Percentiles rank a stretch among this genome's conserved stretches.
phyloP scores from a whole-genome alignment of 1,140 invertebrate species.

The Rhopalosiphum maidis region DNA sequence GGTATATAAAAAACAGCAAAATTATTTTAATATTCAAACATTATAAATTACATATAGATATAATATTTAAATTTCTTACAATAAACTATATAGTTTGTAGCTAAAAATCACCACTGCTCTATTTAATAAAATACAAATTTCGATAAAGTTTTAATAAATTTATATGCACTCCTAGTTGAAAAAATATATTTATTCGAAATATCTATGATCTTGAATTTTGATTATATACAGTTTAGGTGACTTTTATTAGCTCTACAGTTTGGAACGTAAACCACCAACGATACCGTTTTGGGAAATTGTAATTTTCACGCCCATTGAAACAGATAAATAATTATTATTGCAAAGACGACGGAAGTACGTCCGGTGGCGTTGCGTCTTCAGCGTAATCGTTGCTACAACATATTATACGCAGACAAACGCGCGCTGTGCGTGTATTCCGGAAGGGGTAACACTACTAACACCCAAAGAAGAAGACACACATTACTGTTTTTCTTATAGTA shows the following conservation, averaged over 20 bases:
- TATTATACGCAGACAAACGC: background rate
- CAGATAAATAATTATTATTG: slow-evolving; percentile 19
- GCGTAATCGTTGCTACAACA: background rate
- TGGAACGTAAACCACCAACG: background rate
- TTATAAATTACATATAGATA: no score
- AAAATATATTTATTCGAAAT: background rate
- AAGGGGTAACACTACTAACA: background rate
- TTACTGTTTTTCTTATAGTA: slow-evolving; percentile 35
- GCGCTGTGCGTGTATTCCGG: background rate
- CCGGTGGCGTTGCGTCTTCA: slow-evolving; percentile 2
- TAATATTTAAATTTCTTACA: no score
- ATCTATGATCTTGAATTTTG: background rate
- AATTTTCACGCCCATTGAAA: slow-evolving; percentile 17
- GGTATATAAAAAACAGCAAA: no score
- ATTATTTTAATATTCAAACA: no score
- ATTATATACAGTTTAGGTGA: background rate
- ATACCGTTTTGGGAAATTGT: background rate
- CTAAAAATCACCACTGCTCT: background rate
- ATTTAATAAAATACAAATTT: background rate
- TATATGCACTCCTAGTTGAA: background rate
- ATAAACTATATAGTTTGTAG: no score
- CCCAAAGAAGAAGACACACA: background rate
- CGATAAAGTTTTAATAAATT: background rate
- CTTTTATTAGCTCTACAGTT: background rate
- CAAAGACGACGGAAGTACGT: slow-evolving; percentile 43